phyloP scores from a whole-genome alignment of 2,888 invertebrate genomes.

The Notodonta ziczac region DNA sequence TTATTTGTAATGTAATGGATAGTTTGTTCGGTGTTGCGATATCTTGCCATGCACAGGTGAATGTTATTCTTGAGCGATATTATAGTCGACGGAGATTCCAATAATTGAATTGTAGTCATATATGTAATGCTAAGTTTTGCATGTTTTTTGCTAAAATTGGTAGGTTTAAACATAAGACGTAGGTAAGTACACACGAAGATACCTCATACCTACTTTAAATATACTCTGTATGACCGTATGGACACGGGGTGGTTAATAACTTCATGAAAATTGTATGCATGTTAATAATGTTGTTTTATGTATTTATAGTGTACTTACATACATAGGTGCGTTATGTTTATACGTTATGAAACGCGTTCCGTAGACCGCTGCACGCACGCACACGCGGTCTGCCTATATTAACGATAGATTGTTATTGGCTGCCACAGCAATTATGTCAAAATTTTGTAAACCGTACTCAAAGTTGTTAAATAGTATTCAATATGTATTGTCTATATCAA shows the following conservation, averaged over 20 bases:
- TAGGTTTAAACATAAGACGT: background rate
- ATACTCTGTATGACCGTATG: background rate
- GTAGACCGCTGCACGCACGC: too few relatives aligned
- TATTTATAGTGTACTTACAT: background rate
- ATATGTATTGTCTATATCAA: constrained; percentile 38
- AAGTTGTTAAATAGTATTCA: constrained; percentile 31
- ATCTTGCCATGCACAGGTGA: background rate
- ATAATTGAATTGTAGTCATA: background rate
- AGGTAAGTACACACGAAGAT: background rate
- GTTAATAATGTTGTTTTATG: background rate
- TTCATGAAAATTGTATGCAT: background rate
- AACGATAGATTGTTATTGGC: constrained; percentile 14
- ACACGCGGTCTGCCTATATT: background rate
- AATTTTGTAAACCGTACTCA: constrained; percentile 25
- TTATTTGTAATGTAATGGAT: background rate
- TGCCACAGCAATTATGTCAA: constrained; percentile 21
- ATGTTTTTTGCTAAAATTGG: background rate
- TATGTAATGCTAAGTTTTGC: background rate
- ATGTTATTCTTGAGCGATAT: background rate
- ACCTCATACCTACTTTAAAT: background rate
- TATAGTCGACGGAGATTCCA: background rate
- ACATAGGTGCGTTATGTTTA: too few relatives aligned
- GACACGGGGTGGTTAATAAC: background rate
- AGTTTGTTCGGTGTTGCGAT: background rate
- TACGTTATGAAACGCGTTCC: too few relatives aligned